Evolutionary conservation across 2,113 vertebrate genomes (phyloP), one percentile per base, ranked within the genome.

Genomic region (Cygnus buccinator): DNA sequence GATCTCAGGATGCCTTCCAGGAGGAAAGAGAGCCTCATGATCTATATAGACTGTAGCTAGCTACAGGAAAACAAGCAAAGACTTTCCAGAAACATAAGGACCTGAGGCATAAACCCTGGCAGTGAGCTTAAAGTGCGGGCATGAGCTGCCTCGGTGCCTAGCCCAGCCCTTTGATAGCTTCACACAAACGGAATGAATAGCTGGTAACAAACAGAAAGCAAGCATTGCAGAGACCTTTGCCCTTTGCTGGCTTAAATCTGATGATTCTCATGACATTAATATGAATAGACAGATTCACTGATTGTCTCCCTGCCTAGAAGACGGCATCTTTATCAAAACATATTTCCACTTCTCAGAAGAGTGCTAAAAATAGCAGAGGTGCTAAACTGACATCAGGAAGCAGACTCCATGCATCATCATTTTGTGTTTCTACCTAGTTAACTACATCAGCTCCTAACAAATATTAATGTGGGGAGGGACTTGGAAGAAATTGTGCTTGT

Each of bases 351-450:
- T 93, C 82, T 77, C 63, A 75, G 76, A 78, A 90, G 35, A 75
- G 31, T 29, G 25, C 58, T 94, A 84, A 92, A 95, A 96, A 85
- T 91, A 92, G 43, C 52, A 52, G 48, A 95, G 74, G 48, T 70
- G 66, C 50, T 73, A 84, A 93, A 78, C 44, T 22, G 90, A 58
- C n/a, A 70, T 46, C 65, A 70, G 67, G 68, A 95, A 88, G 57
- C 22, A 76, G n/a, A 72, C 4, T 94, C 10, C 67, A 2, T 78
- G 46, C 46, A 59, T 87, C 61, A 48, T 61, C 15, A 61, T 89
- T 87, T 84, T 83, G 35, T 48, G 68, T 19, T 87, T 22, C 22
- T 84, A 28, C 22, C 25, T 91, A 72, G 48, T 84, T 91, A 92
- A 90, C 54, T 81, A 21, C 14, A 20, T 20, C 72, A 68, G 10